These are phyloP conservation scores for Excalfactoria chinensis DNA, from an alignment of 2,113 vertebrate genomes.

Conservation along the genomic window DNA sequence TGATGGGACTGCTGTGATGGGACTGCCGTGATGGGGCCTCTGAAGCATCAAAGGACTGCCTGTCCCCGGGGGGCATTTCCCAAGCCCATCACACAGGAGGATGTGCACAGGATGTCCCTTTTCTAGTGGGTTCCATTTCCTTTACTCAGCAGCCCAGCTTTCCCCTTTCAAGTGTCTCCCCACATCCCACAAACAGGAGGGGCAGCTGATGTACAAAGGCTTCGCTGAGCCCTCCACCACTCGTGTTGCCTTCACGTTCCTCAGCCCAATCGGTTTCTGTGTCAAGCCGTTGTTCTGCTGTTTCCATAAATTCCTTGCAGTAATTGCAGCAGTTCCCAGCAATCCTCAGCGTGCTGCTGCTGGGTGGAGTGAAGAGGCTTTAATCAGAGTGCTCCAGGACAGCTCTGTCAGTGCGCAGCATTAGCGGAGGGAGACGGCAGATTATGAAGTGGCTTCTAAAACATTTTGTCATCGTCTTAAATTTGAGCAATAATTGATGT, in stretches of 20 bases:
- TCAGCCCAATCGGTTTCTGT: not conserved
- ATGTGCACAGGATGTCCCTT: not conserved
- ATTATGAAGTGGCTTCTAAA: slow-evolving; percentile 50
- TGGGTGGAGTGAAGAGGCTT: not conserved
- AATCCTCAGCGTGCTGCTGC: not conserved
- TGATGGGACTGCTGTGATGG: too few relatives aligned
- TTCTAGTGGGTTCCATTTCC: not conserved
- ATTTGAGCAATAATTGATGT: slow-evolving; percentile 68
- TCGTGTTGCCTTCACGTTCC: not conserved
- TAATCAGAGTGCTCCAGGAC: slow-evolving; percentile 31
- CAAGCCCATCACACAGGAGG: not conserved
- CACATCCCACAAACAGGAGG: not conserved
- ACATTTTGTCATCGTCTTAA: slow-evolving; percentile 61
- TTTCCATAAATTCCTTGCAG: not conserved
- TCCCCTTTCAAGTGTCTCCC: not conserved
- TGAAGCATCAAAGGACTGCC: not conserved
- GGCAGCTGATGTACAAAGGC: not conserved
- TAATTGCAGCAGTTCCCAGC: not conserved
- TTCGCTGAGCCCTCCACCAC: not conserved
- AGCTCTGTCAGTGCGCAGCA: not conserved
- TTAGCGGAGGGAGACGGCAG: not conserved
- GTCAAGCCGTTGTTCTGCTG: not conserved
- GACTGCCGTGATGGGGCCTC: not conserved
- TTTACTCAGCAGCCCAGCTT: not conserved
- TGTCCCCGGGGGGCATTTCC: accelerated